Evolutionary conservation across 2,113 vertebrate species (phyloP), one percentile per base, ranked within the genome.

Genomic region (Echinops telfairi): DNA sequence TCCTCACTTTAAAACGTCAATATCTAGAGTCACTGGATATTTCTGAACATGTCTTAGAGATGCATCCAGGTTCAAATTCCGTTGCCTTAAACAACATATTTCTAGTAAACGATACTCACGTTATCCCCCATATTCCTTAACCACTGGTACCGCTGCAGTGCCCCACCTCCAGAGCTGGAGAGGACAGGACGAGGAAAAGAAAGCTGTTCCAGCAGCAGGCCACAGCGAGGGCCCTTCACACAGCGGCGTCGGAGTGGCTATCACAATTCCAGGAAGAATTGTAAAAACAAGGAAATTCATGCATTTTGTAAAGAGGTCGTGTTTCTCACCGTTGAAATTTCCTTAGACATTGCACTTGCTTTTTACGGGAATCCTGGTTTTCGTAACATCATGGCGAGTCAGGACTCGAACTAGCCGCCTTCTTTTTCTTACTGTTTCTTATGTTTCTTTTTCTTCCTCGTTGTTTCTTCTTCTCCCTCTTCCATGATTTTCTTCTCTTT

Each of bases 361-460:
- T 97, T 96, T 82, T 83, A 94, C 79, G 81, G 58, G 97, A 96
- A 96, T 95, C 96, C 95, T 97, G 92, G 75, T 70, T 88, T 94
- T 94, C 88, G 60, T 75, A 91, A 90, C 77, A 92, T 97, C 98
- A 99, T 29, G 99, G 98, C 0, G 98, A 98, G 96, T 99, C 98
- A 0, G 98, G 98, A 97, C 98, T 98, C 19, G 98, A 98, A 95
- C 98, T 97, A 90, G 98, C 97, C 0, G 97, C 96, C 92, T 98
- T 98, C 98, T 98, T 99, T 98, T 99, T 99, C 95, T 99, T 99
- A 95, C 98, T 99, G 99, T 94, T 99, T 99, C 98, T 99, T 99
- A 97, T 99, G 99, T 97, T 99, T 99, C 98, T 98, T 99, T 97
- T 98, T 99, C 97, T 99, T 99, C 97, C 99, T 99, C 95, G 98